These are phyloP conservation scores for Scomber japonicus DNA, from an alignment of 2,113 vertebrate species.

Conservation along the genomic window DNA sequence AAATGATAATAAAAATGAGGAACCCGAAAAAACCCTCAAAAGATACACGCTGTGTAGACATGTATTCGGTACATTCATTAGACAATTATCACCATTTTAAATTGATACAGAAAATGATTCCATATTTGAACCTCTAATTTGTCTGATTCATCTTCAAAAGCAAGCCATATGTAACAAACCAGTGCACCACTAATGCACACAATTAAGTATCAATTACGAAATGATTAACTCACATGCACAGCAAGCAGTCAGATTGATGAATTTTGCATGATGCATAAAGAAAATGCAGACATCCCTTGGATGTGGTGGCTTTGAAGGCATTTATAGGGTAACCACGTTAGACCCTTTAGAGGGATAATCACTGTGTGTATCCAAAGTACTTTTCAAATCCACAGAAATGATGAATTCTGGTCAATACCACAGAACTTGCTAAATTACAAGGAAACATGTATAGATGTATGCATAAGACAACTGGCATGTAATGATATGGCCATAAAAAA, in stretches of 20 bases:
- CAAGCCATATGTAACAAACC: conserved; percentile 39
- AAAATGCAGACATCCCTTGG: conserved; percentile 32
- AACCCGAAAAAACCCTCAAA: neutral
- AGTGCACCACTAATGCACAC: conserved; percentile 42
- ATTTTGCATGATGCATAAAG: conserved; percentile 28
- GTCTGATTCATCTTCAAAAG: conserved; percentile 58
- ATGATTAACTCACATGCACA: conserved; percentile 36
- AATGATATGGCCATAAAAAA: neutral
- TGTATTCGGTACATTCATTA: conserved; percentile 38
- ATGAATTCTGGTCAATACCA: neutral
- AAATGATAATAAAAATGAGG: conserved; percentile 18
- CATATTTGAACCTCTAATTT: conserved; percentile 56
- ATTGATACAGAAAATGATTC: conserved; percentile 46
- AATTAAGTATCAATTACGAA: conserved; percentile 57
- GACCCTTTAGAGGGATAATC: conserved; percentile 11
- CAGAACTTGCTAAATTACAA: conserved; percentile 12
- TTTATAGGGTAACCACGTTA: conserved; percentile 16
- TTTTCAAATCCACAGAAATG: conserved; percentile 1
- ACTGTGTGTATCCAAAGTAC: neutral
- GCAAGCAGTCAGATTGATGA: conserved; percentile 22
- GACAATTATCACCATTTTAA: conserved; percentile 47
- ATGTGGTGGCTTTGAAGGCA: conserved; percentile 39
- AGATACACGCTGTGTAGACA: neutral
- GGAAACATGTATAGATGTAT: neutral
- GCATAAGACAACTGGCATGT: conserved; percentile 6